Evolutionary conservation across 1,140 invertebrate species (phyloP), one percentile per base, ranked within the genome.

Genomic region (Frieseomelitta varia): DNA sequence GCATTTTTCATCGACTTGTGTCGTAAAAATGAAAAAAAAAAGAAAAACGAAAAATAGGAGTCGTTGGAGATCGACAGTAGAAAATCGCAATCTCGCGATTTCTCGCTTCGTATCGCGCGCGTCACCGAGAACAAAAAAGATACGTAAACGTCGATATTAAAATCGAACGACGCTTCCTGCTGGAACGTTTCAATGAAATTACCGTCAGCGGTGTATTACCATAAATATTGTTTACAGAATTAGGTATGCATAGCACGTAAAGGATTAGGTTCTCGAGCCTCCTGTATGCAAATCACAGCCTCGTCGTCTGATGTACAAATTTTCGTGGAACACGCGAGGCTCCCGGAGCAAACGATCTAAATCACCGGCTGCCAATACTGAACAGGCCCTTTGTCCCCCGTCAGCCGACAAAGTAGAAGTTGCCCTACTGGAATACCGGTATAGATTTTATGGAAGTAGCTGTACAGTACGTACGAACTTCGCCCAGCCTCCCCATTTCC

Each of bases 321-420:
- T 84, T 79, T 79, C 81, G 75, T 79, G 21, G 67, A 84, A 84
- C 81, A 78, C 81, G 75, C 81, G 67, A 79, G 39, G 65, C 65
- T 79, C 71, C 8, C 56, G 21, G 51, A 61, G 65, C 73, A 71
- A 88, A 86, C 81, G 87, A 78, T 88, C 78, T 88, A 88, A 88
- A 88, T 88, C 87, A 88, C 77, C 55, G 69, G 71, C 86, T 88
- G 87, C 87, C 87, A 88, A 88, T 88, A 88, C 87, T 30, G 68
- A 68, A 55, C 69, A 65, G 51, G 51, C 68, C 53, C 78, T 84
- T 84, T 84, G 83, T 84, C 81, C 81, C 30, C 56, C 56, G 67
- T 84, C 76, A 84, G 68, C 78, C 77, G 68, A 79, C 87, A 88
- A 88, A 85, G 87, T 83, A 61, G 83, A 88, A 88, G 87, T 88